phyloP scores from a whole-genome alignment of 2,888 invertebrate species.

The Cheilosia impressa region DNA sequence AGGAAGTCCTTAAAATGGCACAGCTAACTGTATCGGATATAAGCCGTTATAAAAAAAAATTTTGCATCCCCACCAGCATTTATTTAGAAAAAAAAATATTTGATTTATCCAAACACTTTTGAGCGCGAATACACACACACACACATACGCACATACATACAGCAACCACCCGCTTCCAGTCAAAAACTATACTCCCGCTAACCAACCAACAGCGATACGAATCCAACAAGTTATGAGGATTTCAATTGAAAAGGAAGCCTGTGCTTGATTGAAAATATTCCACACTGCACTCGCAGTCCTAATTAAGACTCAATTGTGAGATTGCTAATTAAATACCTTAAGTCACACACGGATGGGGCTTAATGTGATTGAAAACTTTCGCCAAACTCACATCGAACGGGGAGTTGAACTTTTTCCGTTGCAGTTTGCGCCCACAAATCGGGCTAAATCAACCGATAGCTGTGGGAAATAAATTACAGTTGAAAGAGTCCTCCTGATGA shows the following conservation, averaged over 20 bases:
- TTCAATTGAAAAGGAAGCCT: slow-evolving; percentile 61
- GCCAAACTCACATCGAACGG: slow-evolving; percentile 43
- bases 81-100: slow-evolving; percentile 17
- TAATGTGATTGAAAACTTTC: slow-evolving; percentile 66
- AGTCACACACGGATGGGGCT: slow-evolving; percentile 19
- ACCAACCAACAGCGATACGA: slow-evolving; percentile 15
- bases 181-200: slow-evolving; percentile 16
- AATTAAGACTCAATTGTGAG: slow-evolving; percentile 59
- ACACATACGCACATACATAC: not conserved
- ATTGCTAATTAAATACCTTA: slow-evolving; percentile 71
- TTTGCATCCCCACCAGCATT: not conserved
- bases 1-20: slow-evolving; percentile 36
- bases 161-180: not conserved
- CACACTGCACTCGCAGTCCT: not conserved
- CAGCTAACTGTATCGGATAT: slow-evolving; percentile 50
- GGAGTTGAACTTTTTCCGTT: slow-evolving; percentile 59
- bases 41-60: slow-evolving; percentile 45
- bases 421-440: slow-evolving; percentile 45
- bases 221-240: slow-evolving; percentile 47
- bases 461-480: slow-evolving; percentile 52
- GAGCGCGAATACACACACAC: not conserved
- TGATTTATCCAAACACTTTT: slow-evolving; percentile 11
- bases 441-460: slow-evolving; percentile 33
- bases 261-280: slow-evolving; percentile 13
- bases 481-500: slow-evolving; percentile 23